A percentile compares a stretch with the other conserved stretches of the same genome.
These are phyloP conservation scores for Lasioglossum villosulum DNA, from an alignment of 2,888 invertebrate genomes.

Conservation along the genomic window DNA sequence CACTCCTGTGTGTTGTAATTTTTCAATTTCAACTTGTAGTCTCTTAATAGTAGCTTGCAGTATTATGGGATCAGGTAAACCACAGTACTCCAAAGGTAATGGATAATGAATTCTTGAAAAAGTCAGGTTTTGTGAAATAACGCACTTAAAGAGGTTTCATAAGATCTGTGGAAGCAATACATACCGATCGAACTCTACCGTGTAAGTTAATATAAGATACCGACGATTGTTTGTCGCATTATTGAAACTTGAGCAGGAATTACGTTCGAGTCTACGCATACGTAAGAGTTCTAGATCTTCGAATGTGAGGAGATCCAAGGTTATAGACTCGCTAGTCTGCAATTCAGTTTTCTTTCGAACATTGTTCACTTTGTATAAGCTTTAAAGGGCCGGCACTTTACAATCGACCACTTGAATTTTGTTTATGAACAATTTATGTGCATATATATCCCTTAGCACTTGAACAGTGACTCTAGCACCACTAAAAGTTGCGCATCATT, in stretches of 20 bases:
- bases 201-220: slow-evolving; percentile 86
- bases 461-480: no score
- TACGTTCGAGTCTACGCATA: slow-evolving; percentile 81
- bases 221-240: slow-evolving; percentile 82
- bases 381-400: neutral
- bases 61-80: slow-evolving; percentile 85
- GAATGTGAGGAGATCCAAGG: slow-evolving; percentile 85
- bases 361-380: slow-evolving; percentile 17
- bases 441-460: neutral
- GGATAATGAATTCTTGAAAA: slow-evolving; percentile 85
- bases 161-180: neutral
- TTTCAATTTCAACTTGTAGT: slow-evolving; percentile 84
- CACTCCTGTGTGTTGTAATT: slow-evolving; percentile 76
- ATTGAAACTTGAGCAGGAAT: slow-evolving; percentile 69
- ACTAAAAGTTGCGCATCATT: no score
- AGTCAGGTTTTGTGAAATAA: slow-evolving; percentile 27
- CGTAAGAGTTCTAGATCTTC: slow-evolving; percentile 85
- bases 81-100: slow-evolving; percentile 86
- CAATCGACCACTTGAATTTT: neutral
- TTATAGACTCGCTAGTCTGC: slow-evolving; percentile 86
- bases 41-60: slow-evolving; percentile 85
- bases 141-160: neutral
- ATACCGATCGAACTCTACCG: slow-evolving; percentile 86
- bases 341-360: slow-evolving; percentile 57
- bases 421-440: neutral